Percentiles rank a stretch among this genome's conserved stretches.
Conservation (phyloP, 2,797 vertebrate species). For the Etheostoma perlongum region DNA sequence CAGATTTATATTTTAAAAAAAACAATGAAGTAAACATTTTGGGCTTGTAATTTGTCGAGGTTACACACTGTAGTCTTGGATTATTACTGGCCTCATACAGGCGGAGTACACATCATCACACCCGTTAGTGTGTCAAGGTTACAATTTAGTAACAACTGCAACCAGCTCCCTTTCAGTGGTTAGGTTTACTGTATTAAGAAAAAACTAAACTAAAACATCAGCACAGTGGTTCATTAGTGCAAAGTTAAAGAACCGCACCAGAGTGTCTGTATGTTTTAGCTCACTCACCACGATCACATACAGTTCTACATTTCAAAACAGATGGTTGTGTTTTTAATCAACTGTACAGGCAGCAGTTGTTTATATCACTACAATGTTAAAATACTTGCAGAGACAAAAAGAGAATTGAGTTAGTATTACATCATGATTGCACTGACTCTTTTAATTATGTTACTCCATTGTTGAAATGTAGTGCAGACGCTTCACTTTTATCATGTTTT, state of each 20-base stretch:
- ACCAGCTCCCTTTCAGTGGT: constrained; percentile 69
- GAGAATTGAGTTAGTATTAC: too few species aligned
- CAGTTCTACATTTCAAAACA: too few species aligned
- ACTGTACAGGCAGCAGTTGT: too few species aligned
- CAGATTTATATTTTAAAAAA: constrained; percentile 60
- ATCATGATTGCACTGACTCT: background rate
- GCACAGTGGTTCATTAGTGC: constrained; percentile 69
- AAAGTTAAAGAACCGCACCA: constrained; percentile 54
- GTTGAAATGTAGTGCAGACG: background rate
- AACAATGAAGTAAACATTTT: constrained; percentile 38
- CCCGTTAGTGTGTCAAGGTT: constrained; percentile 58
- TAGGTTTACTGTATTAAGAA: constrained; percentile 28
- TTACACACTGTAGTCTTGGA: constrained; percentile 24
- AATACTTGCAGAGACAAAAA: too few species aligned
- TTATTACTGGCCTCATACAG: constrained; percentile 49
- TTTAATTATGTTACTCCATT: background rate
- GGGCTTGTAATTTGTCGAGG: constrained; percentile 2
- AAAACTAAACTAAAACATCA: constrained; percentile 27
- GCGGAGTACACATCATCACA: constrained; percentile 38
- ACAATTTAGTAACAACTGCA: constrained; percentile 30
- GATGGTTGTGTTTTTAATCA: too few species aligned
- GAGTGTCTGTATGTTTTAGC: constrained; percentile 4
- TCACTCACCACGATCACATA: background rate
- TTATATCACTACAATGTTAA: background rate
- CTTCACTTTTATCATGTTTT: background rate